These are phyloP conservation scores for Drosophila suzukii DNA, from an alignment of 1,140 invertebrate species.

Conservation along the genomic window DNA sequence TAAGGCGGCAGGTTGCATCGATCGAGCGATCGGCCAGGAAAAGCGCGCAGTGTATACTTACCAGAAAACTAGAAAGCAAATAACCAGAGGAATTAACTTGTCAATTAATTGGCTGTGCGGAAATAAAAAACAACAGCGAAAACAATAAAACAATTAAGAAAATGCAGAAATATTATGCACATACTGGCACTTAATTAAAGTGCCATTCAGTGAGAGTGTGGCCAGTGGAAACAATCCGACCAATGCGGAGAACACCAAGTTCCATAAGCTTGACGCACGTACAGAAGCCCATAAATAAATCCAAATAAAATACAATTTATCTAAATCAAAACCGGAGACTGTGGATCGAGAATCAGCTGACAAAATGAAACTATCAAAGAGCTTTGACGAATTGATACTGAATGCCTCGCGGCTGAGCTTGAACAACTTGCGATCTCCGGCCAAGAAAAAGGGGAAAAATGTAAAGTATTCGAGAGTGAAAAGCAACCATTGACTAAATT, in stretches of 20 bases:
- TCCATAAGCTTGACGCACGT: slow-evolving; percentile 43
- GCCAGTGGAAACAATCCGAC: slow-evolving; percentile 10
- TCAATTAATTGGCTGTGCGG: slow-evolving; percentile 25
- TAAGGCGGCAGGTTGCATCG: slow-evolving; percentile 29
- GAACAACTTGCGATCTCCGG: slow-evolving; percentile 77
- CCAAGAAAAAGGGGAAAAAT: slow-evolving; percentile 78
- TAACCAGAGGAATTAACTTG: slow-evolving; percentile 16
- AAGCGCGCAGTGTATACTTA: slow-evolving; percentile 13
- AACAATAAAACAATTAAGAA: neutral
- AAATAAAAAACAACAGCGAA: neutral
- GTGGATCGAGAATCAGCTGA: neutral
- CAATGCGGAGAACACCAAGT: slow-evolving; percentile 15
- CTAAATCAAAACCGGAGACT: slow-evolving; percentile 13
- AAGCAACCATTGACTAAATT: slow-evolving; percentile 11
- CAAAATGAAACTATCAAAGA: slow-evolving; percentile 83
- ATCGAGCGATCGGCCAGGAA: neutral
- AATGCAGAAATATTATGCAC: slow-evolving; percentile 37
- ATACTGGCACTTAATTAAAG: slow-evolving; percentile 43
- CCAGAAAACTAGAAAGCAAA: slow-evolving; percentile 1
- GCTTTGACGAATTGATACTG: slow-evolving; percentile 80
- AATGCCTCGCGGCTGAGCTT: slow-evolving; percentile 79
- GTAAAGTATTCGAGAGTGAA: slow-evolving; percentile 64
- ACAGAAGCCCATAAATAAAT: neutral
- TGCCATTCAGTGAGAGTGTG: slow-evolving; percentile 18
- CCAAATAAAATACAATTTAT: slow-evolving; percentile 26